phyloP scores from a whole-genome alignment of 1,140 invertebrate species.

The Adelges cooleyi region DNA sequence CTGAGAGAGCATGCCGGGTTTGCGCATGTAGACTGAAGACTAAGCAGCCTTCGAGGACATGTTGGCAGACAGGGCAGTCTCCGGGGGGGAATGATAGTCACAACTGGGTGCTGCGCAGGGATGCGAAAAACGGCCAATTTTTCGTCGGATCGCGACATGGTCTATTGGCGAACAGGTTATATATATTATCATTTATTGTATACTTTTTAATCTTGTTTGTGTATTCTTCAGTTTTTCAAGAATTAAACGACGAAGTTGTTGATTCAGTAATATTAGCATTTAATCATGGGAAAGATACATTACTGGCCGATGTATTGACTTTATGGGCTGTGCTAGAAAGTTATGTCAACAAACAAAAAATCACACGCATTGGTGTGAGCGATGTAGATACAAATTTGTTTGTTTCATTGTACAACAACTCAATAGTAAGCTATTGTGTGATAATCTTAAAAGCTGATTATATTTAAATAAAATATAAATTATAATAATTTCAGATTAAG shows the following conservation, averaged over 20 bases:
- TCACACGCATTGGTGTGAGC: slow-evolving; percentile 69
- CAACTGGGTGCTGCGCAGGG: no score
- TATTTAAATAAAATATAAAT: background rate
- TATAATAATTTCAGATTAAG: slow-evolving; percentile 48
- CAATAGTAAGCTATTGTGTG: slow-evolving; percentile 44
- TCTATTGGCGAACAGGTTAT: no score
- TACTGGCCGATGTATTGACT: slow-evolving; percentile 50
- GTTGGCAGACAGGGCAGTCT: no score
- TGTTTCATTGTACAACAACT: slow-evolving; percentile 60
- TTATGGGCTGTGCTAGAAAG: slow-evolving; percentile 63
- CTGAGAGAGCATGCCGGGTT: no score
- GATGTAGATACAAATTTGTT: slow-evolving; percentile 76
- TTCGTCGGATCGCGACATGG: no score
- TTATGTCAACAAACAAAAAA: slow-evolving; percentile 50
- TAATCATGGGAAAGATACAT: slow-evolving; percentile 28
- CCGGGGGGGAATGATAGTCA: no score
- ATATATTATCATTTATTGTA: no score
- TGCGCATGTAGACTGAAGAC: no score
- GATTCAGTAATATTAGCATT: slow-evolving; percentile 66
- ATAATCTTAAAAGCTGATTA: background rate
- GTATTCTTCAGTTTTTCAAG: slow-evolving; percentile 56
- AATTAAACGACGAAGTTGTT: slow-evolving; percentile 55
- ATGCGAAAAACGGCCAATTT: no score
- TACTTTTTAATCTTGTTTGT: no score
- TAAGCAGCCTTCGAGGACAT: no score